These are phyloP conservation scores for Rhabdornis inornatus DNA, from an alignment of 2,113 vertebrate species.

Conservation along the genomic window DNA sequence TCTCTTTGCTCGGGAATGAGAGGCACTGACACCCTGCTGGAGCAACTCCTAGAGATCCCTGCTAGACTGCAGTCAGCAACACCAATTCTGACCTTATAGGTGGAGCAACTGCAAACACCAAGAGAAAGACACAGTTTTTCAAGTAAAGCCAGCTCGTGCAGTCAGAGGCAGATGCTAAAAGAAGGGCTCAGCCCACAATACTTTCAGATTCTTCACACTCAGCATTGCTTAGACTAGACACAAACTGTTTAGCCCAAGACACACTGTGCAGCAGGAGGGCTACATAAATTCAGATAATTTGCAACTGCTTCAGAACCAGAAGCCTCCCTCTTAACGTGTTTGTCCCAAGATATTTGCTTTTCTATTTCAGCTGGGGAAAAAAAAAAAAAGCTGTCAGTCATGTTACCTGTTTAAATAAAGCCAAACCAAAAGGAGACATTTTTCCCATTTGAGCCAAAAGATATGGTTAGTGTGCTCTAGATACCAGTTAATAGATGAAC, in stretches of 20 bases:
- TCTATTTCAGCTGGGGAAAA: neutral
- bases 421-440: neutral
- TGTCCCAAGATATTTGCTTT: neutral
- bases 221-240: neutral
- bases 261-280: neutral
- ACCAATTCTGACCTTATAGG: neutral
- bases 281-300: neutral
- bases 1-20: neutral
- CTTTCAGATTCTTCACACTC: neutral
- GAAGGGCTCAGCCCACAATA: neutral
- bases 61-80: neutral
- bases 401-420: neutral
- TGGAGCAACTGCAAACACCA: neutral
- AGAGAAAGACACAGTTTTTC: neutral
- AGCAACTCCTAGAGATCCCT: neutral
- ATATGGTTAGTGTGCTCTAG: neutral
- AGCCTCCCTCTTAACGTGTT: fast-evolving
- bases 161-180: neutral
- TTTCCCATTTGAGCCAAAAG: neutral
- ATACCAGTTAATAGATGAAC: neutral
- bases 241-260: neutral
- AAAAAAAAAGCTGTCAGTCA: neutral
- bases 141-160: neutral
- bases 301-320: neutral
- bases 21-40: neutral